These are phyloP conservation scores for Callipepla californica DNA, from an alignment of 2,113 vertebrate genomes.

Conservation along the genomic window DNA sequence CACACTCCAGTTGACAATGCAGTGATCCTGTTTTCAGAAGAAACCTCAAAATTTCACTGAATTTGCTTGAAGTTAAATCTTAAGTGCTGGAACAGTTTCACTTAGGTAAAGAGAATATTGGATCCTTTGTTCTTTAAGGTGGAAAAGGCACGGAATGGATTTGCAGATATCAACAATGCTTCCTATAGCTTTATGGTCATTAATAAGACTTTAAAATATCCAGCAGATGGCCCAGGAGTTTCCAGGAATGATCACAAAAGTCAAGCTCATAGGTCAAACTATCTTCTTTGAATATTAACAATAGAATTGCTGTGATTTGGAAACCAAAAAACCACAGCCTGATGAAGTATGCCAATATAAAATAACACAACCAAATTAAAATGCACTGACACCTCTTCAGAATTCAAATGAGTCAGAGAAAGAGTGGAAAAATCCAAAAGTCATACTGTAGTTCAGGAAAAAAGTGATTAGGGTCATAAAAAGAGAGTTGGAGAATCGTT, in stretches of 20 bases:
- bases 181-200: constrained; percentile 19
- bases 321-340: not conserved
- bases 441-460: not conserved
- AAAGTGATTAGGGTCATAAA: not conserved
- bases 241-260: not conserved
- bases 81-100: not conserved
- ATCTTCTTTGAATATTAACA: constrained; percentile 30
- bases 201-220: constrained; percentile 20
- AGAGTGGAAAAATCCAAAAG: not conserved
- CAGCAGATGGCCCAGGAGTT: constrained; percentile 30
- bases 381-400: not conserved
- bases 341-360: not conserved
- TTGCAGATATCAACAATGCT: not conserved
- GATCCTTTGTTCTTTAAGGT: not conserved
- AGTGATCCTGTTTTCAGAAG: not conserved
- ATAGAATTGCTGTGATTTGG: constrained; percentile 26
- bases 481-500: not conserved
- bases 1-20: not conserved
- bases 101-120: not conserved
- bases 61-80: not conserved
- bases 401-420: not conserved
- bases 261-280: constrained; percentile 33
- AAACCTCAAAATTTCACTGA: not conserved
- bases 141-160: not conserved
- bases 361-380: constrained; percentile 12